Conservation (phyloP, 2,797 vertebrate species). For the Masticophis lateralis region DNA sequence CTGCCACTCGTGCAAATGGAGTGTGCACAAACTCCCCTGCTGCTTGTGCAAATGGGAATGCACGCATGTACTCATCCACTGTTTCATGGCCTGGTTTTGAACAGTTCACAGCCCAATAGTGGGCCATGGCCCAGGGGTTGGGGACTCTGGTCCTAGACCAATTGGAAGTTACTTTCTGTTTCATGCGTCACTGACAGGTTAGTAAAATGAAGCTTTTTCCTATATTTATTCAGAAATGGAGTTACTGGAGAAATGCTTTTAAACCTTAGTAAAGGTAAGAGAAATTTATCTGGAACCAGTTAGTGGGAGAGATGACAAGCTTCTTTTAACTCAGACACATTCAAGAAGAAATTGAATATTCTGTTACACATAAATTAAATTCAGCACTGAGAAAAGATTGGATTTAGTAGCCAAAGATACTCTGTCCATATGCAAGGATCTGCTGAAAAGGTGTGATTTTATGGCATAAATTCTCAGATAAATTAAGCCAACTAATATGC, state of each 20-base stretch:
- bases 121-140: fast-evolving
- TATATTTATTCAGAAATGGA: neutral
- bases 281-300: neutral
- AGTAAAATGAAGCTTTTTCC: neutral
- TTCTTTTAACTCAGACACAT: neutral
- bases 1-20: neutral
- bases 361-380: neutral
- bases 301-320: neutral
- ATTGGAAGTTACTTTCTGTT: neutral
- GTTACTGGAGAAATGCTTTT: neutral
- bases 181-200: neutral
- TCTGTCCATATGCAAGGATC: neutral
- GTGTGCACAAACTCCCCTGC: neutral
- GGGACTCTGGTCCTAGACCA: no score
- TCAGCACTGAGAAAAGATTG: neutral
- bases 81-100: neutral
- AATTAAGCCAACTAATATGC: neutral
- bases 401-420: neutral
- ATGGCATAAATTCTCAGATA: neutral
- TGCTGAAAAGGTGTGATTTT: neutral
- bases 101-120: neutral
- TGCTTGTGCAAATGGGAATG: neutral
- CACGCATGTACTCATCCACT: neutral
- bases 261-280: neutral
- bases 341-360: neutral